Base-by-base conservation (phyloP, 2,888 invertebrate genomes). In the Platynereis dumerilii region DNA sequence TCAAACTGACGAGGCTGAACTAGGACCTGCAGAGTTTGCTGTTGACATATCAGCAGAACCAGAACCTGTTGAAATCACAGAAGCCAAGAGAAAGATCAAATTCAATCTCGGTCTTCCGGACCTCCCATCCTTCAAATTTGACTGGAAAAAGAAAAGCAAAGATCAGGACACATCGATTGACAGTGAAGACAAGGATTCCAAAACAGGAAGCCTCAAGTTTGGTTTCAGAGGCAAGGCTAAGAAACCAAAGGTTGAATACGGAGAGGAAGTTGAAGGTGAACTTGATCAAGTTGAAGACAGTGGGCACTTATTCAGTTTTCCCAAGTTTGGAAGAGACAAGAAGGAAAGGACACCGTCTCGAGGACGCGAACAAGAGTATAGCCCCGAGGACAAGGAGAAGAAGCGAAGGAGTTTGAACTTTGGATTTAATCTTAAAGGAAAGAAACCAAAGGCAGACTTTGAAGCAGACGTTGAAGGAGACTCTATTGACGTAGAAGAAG, bases 1-100 rank as follows among this genome's bases (percentile, higher is more conserved):
- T 24, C 20, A 52, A 52, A 20, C 52, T 10, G 52, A 34, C 27
- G 52, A 60, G 2, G 45, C 45, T n/a, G 60, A 60, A 48, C 48
- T 42, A n/a, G 60, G 52, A 28, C 34, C 29, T 29, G 48, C 52
- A 52, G 60, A 60, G 15, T 29, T 42, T 34, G 34, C 45, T 5
- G 29, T 52, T n/a, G 60, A 60, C 22, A 20, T n/a, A 15, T 29
- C 45, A 34, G 60, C 48, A 52, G 22, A 34, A 12, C 34, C 5
- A 12, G 34, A 34, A 12, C 34, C 34, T 34, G 34, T 7, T 7
- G 34, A 34, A 34, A 34, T 34, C 5, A 34, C 34, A 34, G 34
- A 34, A 34, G 34, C 34, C 34, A 34, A 34, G 12, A 5, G 34
- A 7, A 34, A 34, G 34, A 34, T 34, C 12, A 34, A 12, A 34